Evolutionary conservation across 2,797 vertebrate species (phyloP), one percentile per base, ranked within the genome.

Genomic region (Lagorchestes hirsutus): DNA sequence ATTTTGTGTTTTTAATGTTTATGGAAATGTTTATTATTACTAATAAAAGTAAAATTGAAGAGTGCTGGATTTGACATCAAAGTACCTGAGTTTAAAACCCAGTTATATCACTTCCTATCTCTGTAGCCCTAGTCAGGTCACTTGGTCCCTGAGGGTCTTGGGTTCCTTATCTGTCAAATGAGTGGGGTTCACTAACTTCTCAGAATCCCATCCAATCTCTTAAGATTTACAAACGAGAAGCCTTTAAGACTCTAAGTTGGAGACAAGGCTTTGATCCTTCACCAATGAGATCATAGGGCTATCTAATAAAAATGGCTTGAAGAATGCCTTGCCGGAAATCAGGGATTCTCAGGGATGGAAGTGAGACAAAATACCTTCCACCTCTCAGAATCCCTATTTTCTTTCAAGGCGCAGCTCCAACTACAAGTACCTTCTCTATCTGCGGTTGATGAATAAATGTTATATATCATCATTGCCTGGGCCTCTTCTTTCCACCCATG

Each of bases 351-450:
- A 82, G 74, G 74, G 74, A 82, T 82, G 74, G 74, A 82, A 82
- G 74, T 82, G 74, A 82, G 74, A 82, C 74, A 82, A 82, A 82
- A 82, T 82, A 82, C 74, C 74, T 82, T 82, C 74, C 74, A 82
- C 74, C 74, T 82, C 74, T 82, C 74, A 82, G 74, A 82, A 82
- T 82, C 74, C 74, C 74, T 82, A 82, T 82, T 82, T 82, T 82
- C 74, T 82, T 82, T 46, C 74, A 82, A 46, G 74, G 74, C 74
- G 4, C 67, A 24, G 67, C 67, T 82, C 67, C 67, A 46, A 1
- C 67, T 82, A 22, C 67, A 40, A 46, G n/a, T 8, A 3, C n/a
- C 67, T 10, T 22, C 18, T 24, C 67, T 10, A 12, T 5, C 74
- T 27, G 74, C 74, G 6, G 74, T 46, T 11, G n/a, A 40, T 46